Evolutionary conservation across 2,888 invertebrate genomes (phyloP).

Genomic region (Unio pictorum): DNA sequence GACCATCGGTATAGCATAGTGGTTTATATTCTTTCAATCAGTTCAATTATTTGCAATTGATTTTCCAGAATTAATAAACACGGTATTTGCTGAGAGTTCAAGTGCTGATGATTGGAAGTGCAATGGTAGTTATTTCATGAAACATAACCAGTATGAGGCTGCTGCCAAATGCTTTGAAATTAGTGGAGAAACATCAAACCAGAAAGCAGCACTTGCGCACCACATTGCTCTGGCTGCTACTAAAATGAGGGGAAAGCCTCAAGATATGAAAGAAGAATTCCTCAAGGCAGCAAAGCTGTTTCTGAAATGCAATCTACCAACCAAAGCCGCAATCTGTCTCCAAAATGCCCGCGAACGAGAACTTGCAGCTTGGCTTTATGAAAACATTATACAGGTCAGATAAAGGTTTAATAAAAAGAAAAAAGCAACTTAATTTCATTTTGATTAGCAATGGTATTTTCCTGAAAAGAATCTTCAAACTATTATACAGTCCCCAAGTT

Average conservation of each 20-base stretch:
- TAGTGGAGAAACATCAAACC: conserved; percentile 30
- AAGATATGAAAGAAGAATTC: conserved; percentile 43
- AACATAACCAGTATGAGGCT: conserved; percentile 42
- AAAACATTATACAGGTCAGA: conserved; percentile 41
- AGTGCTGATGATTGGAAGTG: conserved; percentile 42
- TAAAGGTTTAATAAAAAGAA: background rate
- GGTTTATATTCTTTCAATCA: too few relatives aligned
- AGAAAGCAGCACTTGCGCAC: conserved; percentile 45
- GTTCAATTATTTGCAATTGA: too few relatives aligned
- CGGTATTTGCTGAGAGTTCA: conserved; percentile 51
- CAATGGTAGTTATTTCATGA: conserved; percentile 48
- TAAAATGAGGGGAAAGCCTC: conserved; percentile 30
- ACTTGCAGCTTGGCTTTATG: conserved; percentile 36
- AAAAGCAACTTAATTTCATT: too few relatives aligned
- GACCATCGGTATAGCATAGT: too few relatives aligned
- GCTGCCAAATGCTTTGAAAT: conserved; percentile 53
- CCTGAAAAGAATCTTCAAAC: too few relatives aligned
- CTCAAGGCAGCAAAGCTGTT: conserved; percentile 39
- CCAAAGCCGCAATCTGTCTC: conserved; percentile 39
- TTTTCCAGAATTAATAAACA: too few relatives aligned
- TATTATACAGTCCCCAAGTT: too few relatives aligned
- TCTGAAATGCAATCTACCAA: conserved; percentile 31
- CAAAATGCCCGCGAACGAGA: conserved; percentile 37
- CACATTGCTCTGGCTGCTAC: conserved; percentile 32
- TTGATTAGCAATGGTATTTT: too few relatives aligned